These are phyloP conservation scores for Brachionus asplanchnoidis DNA, from an alignment of 1,140 invertebrate species.

Conservation along the genomic window DNA sequence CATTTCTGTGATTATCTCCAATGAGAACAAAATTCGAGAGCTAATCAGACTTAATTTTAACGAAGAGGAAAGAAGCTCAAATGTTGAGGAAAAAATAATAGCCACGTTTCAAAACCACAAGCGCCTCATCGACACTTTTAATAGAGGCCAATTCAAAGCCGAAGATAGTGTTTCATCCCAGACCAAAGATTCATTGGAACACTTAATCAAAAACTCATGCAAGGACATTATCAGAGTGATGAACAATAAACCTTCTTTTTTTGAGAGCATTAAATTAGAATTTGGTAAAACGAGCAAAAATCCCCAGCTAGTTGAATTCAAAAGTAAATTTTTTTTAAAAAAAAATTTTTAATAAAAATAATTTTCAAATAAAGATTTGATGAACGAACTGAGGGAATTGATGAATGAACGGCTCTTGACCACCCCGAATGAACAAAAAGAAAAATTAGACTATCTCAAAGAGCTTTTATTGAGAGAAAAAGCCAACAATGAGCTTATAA, in stretches of 20 bases:
- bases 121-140: not conserved
- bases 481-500: constrained; percentile 1
- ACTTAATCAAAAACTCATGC: constrained; percentile 23
- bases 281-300: not conserved
- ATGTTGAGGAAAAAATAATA: not conserved
- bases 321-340: not conserved
- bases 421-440: constrained; percentile 34
- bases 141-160: not conserved
- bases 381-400: constrained; percentile 22
- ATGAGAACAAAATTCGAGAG: not conserved
- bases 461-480: constrained; percentile 32
- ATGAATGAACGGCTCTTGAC: constrained; percentile 36
- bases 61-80: not conserved
- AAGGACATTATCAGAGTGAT: constrained; percentile 2
- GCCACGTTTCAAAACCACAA: constrained; percentile 23
- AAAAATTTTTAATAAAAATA: not conserved
- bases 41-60: not conserved
- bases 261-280: constrained; percentile 13
- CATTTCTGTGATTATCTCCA: not conserved
- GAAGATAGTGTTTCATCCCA: constrained; percentile 3
- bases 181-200: constrained; percentile 2
- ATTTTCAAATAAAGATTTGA: constrained; percentile 3
- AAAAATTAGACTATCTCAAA: constrained; percentile 37
- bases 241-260: constrained; percentile 1
- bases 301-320: not conserved